Conservation (phyloP, 2,113 vertebrate genomes). For the Catharus bicknelli region DNA sequence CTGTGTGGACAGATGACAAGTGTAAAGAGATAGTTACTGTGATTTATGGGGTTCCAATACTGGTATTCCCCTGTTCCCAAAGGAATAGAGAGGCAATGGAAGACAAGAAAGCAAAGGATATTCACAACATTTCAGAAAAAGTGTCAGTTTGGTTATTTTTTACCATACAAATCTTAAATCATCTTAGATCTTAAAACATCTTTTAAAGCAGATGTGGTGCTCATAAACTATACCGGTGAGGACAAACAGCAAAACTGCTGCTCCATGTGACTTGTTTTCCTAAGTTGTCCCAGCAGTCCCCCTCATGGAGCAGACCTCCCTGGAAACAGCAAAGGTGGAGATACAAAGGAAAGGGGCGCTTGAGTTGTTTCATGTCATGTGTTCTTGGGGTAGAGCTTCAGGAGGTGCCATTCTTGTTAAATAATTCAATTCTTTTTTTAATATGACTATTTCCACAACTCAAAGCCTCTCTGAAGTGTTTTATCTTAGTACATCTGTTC, state of each 20-base stretch:
- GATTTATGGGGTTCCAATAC: background rate
- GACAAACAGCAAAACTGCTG: background rate
- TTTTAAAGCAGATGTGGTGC: background rate
- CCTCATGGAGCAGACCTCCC: too few species aligned
- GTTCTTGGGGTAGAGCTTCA: background rate
- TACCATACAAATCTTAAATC: background rate
- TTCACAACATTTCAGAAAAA: background rate
- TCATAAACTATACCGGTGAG: background rate
- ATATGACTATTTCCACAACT: background rate
- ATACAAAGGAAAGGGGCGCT: background rate
- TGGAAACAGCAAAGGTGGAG: background rate
- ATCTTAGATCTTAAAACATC: background rate
- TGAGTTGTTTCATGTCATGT: background rate
- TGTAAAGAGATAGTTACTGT: background rate
- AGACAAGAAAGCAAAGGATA: background rate
- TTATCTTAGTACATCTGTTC: background rate
- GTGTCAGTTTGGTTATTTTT: background rate
- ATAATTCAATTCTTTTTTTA: background rate
- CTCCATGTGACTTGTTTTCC: background rate
- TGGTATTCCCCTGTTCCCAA: background rate
- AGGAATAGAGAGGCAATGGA: background rate
- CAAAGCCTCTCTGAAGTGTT: background rate
- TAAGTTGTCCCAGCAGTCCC: background rate
- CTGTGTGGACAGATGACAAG: background rate
- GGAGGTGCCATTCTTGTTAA: background rate